These are phyloP conservation scores for Diabrotica undecimpunctata DNA, from an alignment of 1,140 invertebrate genomes.

Conservation along the genomic window DNA sequence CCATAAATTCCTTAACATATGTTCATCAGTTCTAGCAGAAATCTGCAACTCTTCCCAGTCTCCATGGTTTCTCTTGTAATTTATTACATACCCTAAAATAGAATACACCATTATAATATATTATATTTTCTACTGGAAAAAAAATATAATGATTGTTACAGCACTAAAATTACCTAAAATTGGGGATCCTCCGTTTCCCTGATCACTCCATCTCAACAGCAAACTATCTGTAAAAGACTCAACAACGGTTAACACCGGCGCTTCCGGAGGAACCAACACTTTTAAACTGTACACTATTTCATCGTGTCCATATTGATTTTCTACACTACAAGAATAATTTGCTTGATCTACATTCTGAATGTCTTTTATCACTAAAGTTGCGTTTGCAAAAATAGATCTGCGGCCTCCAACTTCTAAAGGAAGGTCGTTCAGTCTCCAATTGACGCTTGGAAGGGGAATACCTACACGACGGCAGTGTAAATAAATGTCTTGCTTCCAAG, in stretches of 20 bases:
- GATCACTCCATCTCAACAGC: constrained; percentile 60
- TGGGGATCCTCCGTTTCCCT: constrained; percentile 66
- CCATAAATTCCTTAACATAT: constrained; percentile 75
- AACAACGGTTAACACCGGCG: constrained; percentile 63
- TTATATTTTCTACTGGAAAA: no score
- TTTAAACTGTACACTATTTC: constrained; percentile 73
- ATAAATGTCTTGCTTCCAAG: constrained; percentile 80
- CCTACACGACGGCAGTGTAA: constrained; percentile 79
- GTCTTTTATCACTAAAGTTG: constrained; percentile 68
- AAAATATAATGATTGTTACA: no score
- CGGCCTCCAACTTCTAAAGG: constrained; percentile 66
- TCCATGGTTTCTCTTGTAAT: constrained; percentile 83
- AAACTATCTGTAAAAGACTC: constrained; percentile 67
- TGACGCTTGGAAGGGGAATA: constrained; percentile 66
- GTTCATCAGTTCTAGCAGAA: constrained; percentile 71
- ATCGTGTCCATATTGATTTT: constrained; percentile 80
- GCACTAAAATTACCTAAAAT: constrained; percentile 54
- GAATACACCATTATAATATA: background rate
- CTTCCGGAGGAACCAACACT: constrained; percentile 66
- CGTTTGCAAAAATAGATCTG: constrained; percentile 60
- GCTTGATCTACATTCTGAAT: constrained; percentile 76
- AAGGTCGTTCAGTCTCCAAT: constrained; percentile 71
- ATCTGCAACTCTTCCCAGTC: constrained; percentile 85
- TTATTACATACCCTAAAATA: constrained; percentile 69
- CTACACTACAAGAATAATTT: constrained; percentile 86